These are phyloP conservation scores for Lytechinus pictus DNA, from an alignment of 35 echinoderm and acorn worm species.

Conservation along the genomic window DNA sequence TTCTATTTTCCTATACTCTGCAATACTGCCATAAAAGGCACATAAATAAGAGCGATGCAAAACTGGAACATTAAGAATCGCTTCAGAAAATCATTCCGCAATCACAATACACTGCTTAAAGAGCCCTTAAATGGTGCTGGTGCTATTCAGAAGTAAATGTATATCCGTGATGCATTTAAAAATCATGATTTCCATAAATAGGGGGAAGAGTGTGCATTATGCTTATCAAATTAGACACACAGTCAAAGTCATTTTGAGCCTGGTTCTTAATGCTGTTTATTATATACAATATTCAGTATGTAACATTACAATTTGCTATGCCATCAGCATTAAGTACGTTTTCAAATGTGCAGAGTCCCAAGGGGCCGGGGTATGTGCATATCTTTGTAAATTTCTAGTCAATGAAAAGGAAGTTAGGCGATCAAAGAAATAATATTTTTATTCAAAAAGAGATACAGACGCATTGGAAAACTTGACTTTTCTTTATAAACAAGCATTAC, in stretches of 20 bases:
- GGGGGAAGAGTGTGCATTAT: neutral
- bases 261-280: neutral
- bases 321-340: neutral
- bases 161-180: neutral
- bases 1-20: neutral
- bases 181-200: neutral
- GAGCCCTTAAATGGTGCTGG: neutral
- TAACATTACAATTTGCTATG: neutral
- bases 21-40: neutral
- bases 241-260: neutral
- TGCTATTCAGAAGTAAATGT: neutral
- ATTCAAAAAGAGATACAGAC: neutral
- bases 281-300: neutral
- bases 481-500: too few species aligned
- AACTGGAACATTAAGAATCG: slow-evolving; percentile 10
- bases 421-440: neutral
- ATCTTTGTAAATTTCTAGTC: neutral
- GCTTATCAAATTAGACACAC: neutral
- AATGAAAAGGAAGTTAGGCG: neutral
- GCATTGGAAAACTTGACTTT: too few species aligned
- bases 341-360: neutral
- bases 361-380: neutral
- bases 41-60: neutral
- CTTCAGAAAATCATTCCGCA: neutral
- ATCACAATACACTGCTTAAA: neutral